A percentile compares a stretch with the other conserved stretches of the same genome.
phyloP scores from a whole-genome alignment of 2,113 vertebrate genomes.

The Glareola pratincola region DNA sequence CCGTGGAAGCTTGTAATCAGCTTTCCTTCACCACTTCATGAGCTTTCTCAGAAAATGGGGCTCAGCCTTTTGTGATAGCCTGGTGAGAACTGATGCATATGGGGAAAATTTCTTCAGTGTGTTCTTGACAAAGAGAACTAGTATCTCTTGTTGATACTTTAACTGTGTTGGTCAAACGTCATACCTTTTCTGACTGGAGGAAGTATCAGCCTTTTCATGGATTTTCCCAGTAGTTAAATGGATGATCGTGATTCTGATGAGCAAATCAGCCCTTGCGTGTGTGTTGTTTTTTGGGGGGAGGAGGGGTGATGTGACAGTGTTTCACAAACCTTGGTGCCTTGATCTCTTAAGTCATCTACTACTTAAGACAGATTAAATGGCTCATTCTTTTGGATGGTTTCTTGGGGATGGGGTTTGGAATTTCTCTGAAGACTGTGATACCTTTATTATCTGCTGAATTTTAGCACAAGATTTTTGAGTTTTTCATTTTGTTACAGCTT shows the following conservation, averaged over 20 bases:
- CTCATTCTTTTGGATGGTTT: neutral
- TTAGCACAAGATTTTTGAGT: neutral
- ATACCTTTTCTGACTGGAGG: neutral
- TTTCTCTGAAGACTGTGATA: neutral
- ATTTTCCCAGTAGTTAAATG: neutral
- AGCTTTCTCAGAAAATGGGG: neutral
- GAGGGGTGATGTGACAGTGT: neutral
- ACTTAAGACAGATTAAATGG: neutral
- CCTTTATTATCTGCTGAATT: neutral
- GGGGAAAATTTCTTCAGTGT: neutral
- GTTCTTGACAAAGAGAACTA: neutral
- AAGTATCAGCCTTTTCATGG: neutral
- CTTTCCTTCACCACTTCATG: neutral
- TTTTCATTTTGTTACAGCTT: neutral
- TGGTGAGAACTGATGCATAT: neutral
- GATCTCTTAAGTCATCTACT: neutral
- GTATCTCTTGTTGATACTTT: neutral
- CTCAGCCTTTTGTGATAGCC: neutral
- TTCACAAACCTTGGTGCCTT: neutral
- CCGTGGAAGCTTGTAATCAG: neutral
- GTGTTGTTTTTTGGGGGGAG: too few species aligned
- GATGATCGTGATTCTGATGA: neutral
- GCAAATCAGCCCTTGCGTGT: neutral
- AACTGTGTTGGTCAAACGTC: neutral
- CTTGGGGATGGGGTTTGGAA: neutral